Evolutionary conservation across 2,888 invertebrate species (phyloP), one percentile per base, ranked within the genome.

Genomic region (Theretra japonica): DNA sequence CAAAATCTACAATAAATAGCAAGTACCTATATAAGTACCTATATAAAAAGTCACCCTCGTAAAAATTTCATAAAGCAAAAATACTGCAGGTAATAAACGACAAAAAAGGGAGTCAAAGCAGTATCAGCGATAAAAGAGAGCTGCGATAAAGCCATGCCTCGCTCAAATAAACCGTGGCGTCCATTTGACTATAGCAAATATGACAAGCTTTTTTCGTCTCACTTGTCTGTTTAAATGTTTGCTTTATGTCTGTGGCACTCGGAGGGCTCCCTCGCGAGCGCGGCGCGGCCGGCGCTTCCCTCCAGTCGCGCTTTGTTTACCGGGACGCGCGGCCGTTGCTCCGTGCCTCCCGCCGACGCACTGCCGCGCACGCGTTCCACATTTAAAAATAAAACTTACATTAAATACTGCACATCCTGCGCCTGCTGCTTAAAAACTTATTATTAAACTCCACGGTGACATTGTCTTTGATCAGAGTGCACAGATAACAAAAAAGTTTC

Each of bases 251-350:
- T 82, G 84, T 75, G 75, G 74, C 79, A 79, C 77, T 75, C 62
- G 65, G 83, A 86, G 86, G 87, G 85, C 82, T 83, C 84, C 84
- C 86, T 83, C 81, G 80, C 80, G 83, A 79, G 82, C 82, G 41
- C 41, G 41, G 41, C 53, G 53, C n/a, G 53, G n/a, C 19, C 53
- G 19, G 53, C 85, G 82, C 86, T 83, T 79, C 78, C 79, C 79
- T 86, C 82, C 90, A 94, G 94, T 94, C 90, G 83, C 88, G 86
- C 89, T 88, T 88, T 88, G 90, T 88, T 86, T 83, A 84, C 86
- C 86, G 82, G 87, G 84, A 86, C 81, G 89, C 78, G 78, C 87
- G 90, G 90, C 83, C 90, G 92, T 89, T 86, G 86, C 85, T 84
- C 88, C 80, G 81, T 75, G 73, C 73, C 72, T 71, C 73, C 68